A percentile compares a stretch with the other conserved stretches of the same genome.
Evolutionary conservation across 64 coral and sea anemone genomes (phyloP).

Genomic region (Cladopsammia gracilis): DNA sequence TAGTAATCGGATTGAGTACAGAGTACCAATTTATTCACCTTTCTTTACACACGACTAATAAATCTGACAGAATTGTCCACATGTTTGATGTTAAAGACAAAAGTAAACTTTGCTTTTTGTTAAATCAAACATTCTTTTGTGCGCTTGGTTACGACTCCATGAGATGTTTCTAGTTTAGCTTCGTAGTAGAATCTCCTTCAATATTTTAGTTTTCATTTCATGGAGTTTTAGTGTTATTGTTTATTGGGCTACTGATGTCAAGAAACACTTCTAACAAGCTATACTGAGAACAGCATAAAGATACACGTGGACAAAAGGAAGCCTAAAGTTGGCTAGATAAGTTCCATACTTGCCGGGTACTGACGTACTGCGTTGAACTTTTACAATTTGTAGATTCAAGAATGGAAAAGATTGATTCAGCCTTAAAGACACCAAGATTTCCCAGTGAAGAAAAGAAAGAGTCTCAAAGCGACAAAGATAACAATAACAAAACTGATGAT

Average conservation of each 20-base stretch:
- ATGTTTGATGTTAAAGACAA: constrained; percentile 1
- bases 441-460: not conserved
- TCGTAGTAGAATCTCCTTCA: not conserved
- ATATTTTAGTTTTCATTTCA: no score
- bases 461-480: not conserved
- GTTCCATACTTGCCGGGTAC: not conserved
- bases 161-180: not conserved
- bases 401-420: not conserved
- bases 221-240: not conserved
- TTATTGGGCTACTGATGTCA: no score
- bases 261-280: no score
- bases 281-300: no score
- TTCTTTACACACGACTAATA: constrained; percentile 1
- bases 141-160: constrained; percentile 26
- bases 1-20: not conserved
- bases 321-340: not conserved
- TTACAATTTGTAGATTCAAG: not conserved
- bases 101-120: constrained; percentile 10
- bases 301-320: not conserved
- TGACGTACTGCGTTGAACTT: not conserved
- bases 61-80: constrained; percentile 8
- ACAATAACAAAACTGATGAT: not conserved
- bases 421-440: not conserved
- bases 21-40: not conserved
- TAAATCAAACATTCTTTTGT: constrained; percentile 47